phyloP scores from a whole-genome alignment of 2,797 vertebrate genomes.

The Heterohyrax brucei region DNA sequence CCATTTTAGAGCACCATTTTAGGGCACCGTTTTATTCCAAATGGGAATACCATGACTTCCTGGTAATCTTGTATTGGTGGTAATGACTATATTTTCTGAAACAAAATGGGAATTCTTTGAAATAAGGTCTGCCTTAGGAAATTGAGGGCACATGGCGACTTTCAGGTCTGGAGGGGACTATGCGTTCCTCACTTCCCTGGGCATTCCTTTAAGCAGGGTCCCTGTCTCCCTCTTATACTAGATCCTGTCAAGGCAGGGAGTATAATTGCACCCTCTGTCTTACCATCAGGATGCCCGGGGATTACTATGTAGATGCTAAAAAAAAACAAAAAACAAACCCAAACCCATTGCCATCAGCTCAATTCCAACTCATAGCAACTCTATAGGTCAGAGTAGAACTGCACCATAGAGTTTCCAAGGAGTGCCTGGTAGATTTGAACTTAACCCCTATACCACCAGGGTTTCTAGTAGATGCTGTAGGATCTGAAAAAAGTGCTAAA shows the following conservation, averaged over 20 bases:
- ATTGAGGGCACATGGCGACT: rapidly evolving
- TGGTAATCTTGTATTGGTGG: rapidly evolving
- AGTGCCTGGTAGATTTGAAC: too few species aligned
- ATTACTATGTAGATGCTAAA: background rate
- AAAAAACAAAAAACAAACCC: too few species aligned
- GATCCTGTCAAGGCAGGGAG: background rate
- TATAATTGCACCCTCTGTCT: rapidly evolving
- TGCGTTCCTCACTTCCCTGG: background rate
- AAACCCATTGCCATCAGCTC: too few species aligned
- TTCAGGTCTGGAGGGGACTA: background rate
- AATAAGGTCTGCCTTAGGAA: background rate
- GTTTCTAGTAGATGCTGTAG: too few species aligned
- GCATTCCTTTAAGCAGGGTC: background rate
- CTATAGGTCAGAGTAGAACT: too few species aligned
- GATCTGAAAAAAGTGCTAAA: rapidly evolving
- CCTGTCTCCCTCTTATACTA: rapidly evolving
- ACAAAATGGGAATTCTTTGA: background rate
- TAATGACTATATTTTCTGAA: background rate
- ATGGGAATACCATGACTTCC: background rate
- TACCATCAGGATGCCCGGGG: background rate
- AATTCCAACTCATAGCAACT: too few species aligned
- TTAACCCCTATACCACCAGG: too few species aligned
- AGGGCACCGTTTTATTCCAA: background rate
- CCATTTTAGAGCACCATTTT: background rate
- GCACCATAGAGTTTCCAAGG: too few species aligned